Evolutionary conservation across 1,140 invertebrate species (phyloP).

Genomic region (Rhynchophorus ferrugineus): DNA sequence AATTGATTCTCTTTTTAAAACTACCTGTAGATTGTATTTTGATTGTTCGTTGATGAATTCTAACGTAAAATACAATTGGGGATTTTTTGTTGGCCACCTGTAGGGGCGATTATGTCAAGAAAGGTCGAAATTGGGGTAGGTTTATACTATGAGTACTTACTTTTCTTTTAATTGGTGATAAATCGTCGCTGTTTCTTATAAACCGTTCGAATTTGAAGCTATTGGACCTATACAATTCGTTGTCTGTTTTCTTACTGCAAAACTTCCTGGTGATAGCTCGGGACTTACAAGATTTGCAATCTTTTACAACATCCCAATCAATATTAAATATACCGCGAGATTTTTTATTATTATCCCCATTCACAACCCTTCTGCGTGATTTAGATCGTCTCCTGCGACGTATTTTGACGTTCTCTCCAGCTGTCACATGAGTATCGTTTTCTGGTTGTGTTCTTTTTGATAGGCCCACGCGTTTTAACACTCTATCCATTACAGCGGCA

Average conservation of each 20-base stretch:
- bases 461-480: slow-evolving; percentile 39
- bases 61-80: neutral
- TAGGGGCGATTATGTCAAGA: neutral
- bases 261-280: slow-evolving; percentile 52
- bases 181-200: slow-evolving; percentile 58
- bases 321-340: slow-evolving; percentile 39
- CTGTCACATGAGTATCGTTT: slow-evolving; percentile 20
- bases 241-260: slow-evolving; percentile 62
- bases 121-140: neutral
- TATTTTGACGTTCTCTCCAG: slow-evolving; percentile 24
- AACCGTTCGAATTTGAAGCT: slow-evolving; percentile 79
- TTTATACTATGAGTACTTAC: slow-evolving; percentile 32
- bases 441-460: slow-evolving; percentile 36
- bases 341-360: slow-evolving; percentile 29
- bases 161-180: slow-evolving; percentile 48
- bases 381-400: slow-evolving; percentile 35
- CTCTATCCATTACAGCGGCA: slow-evolving; percentile 38
- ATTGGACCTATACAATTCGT: slow-evolving; percentile 74
- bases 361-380: slow-evolving; percentile 28
- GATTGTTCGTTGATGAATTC: neutral
- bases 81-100: neutral
- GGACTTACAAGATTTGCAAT: slow-evolving; percentile 40
- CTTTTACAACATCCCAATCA: slow-evolving; percentile 41
- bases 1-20: neutral
- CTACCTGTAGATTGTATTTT: neutral